phyloP scores from a whole-genome alignment of 2,797 vertebrate species.

The Parotocinclus haroldoi region DNA sequence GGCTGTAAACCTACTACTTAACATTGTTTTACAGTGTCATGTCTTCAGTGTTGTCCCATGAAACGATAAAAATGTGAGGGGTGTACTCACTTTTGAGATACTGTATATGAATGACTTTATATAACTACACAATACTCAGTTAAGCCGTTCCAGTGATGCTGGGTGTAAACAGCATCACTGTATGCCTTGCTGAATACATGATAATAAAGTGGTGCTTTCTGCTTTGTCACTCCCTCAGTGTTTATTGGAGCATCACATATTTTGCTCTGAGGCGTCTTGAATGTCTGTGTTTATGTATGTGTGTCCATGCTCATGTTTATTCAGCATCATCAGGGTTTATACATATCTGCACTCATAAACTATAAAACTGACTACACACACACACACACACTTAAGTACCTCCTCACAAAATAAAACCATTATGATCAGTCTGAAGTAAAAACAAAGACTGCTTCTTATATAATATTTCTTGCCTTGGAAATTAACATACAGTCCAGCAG shows the following conservation, averaged over 20 bases:
- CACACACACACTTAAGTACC: slow-evolving; percentile 15
- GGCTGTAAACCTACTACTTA: too few relatives aligned
- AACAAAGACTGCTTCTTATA: neutral
- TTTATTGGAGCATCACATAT: slow-evolving; percentile 28
- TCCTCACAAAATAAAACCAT: too few relatives aligned
- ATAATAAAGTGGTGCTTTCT: slow-evolving; percentile 21
- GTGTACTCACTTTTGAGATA: too few relatives aligned
- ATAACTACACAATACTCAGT: too few relatives aligned
- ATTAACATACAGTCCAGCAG: neutral
- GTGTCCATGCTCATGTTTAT: slow-evolving; percentile 66
- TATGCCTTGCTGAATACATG: neutral
- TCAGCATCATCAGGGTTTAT: too few relatives aligned
- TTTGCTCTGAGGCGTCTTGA: slow-evolving; percentile 39
- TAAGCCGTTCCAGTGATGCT: too few relatives aligned
- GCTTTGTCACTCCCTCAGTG: neutral
- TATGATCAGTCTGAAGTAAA: neutral
- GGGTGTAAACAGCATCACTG: neutral
- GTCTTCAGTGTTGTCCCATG: too few relatives aligned
- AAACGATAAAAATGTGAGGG: too few relatives aligned
- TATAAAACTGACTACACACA: too few relatives aligned
- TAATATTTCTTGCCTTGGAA: neutral
- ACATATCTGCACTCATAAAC: too few relatives aligned
- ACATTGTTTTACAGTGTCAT: too few relatives aligned
- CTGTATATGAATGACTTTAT: too few relatives aligned
- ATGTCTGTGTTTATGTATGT: slow-evolving; percentile 2